Evolutionary conservation across 2,113 vertebrate genomes (phyloP).

Genomic region (Thermophis baileyi): DNA sequence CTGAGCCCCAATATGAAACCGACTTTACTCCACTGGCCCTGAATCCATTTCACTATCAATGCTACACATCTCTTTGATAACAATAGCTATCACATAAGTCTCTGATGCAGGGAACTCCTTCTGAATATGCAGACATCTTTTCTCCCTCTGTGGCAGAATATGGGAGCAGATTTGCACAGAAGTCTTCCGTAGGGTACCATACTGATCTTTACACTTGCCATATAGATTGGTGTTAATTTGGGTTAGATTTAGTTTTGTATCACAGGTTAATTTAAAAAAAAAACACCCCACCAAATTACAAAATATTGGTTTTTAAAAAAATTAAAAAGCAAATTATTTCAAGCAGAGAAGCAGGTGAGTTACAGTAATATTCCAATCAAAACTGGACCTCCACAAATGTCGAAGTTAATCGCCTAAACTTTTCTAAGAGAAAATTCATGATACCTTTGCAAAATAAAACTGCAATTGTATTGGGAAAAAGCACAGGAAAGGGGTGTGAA

Average conservation of each 20-base stretch:
- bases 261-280: slow-evolving; percentile 66
- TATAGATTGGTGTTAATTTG: slow-evolving; percentile 71
- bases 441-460: slow-evolving; percentile 58
- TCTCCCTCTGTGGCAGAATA: slow-evolving; percentile 41
- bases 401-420: slow-evolving; percentile 48
- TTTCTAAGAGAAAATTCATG: slow-evolving; percentile 61
- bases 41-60: slow-evolving; percentile 72
- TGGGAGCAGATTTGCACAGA: slow-evolving; percentile 28
- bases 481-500: slow-evolving; percentile 44
- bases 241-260: slow-evolving; percentile 75
- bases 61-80: slow-evolving; percentile 56
- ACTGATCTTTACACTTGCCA: slow-evolving; percentile 84
- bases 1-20: slow-evolving; percentile 28
- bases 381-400: slow-evolving; percentile 55
- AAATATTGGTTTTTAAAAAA: background rate
- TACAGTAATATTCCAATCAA: slow-evolving; percentile 66
- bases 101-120: slow-evolving; percentile 27
- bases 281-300: slow-evolving; percentile 37
- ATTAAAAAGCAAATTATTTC: slow-evolving; percentile 60
- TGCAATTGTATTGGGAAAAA: slow-evolving; percentile 38
- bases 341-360: slow-evolving; percentile 68
- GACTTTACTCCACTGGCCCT: slow-evolving; percentile 54
- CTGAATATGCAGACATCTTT: slow-evolving; percentile 18
- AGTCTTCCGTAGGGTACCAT: slow-evolving; percentile 68
- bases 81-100: slow-evolving; percentile 58